Evolutionary conservation across 2,888 invertebrate species (phyloP), one percentile per base, ranked within the genome.

Genomic region (Ophraella communa): DNA sequence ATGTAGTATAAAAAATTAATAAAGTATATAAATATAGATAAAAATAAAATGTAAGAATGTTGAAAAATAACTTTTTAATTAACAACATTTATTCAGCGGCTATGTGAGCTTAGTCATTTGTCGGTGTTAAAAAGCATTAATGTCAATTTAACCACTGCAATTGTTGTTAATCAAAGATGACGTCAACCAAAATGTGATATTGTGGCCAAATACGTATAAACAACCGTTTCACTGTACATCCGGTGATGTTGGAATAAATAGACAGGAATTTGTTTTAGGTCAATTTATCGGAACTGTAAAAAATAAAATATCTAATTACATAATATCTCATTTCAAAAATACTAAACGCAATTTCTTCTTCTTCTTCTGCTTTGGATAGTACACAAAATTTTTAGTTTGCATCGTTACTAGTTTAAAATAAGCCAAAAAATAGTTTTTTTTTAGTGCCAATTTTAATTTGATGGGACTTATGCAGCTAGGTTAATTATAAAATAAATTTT

Each of bases 161-260:
- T 55, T 44, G 44, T 44, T 27, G 55, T 55, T 55, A 55, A 55
- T 55, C 27, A 42, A 55, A 42, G 18, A 44, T 55, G 14, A 55
- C 24, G 55, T 55, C 55, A 55, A 27, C 8, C 5, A 24, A 11
- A 55, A 55, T 44, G 44, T 24, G 27, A n/a, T 42, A 24, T 55
- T 44, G 24, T 55, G 44, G 23, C 44, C 17, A 55, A 55, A 44
- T 55, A 55, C n/a, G 23, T 44, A 42, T 42, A 55, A 44, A 42
- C 39, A 44, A 44, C 44, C 24, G 10, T 10, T 21, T 44, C 44
- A 2, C 21, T 17, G 39, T 14, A 54, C 23, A 54, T 54, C 54
- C 54, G 30, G 24, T 4, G 51, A n/a, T 47, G 11, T 23, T 23
- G 23, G n/a, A n/a, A n/a, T n/a, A n/a, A n/a, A 47, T 17, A 14